phyloP scores from a whole-genome alignment of 2,888 invertebrate species.

The Brenthis ino region DNA sequence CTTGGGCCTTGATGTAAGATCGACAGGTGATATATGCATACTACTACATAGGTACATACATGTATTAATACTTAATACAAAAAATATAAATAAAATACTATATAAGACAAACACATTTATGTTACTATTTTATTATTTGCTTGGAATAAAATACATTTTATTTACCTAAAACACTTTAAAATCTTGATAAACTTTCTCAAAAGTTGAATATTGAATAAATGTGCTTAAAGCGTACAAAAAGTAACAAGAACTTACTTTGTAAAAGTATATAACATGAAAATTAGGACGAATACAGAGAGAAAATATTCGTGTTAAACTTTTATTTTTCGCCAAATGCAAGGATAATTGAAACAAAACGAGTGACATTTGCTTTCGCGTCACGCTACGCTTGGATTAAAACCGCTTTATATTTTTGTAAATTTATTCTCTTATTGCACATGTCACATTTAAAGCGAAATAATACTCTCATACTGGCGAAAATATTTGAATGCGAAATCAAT shows the following conservation, averaged over 20 bases:
- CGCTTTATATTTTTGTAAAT: slow-evolving; percentile 33
- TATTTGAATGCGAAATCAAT: background rate
- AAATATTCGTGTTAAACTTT: slow-evolving; percentile 44
- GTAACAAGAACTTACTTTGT: slow-evolving; percentile 6
- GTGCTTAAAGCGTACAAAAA: background rate
- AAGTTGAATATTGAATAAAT: too few relatives aligned
- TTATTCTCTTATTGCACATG: slow-evolving; percentile 27
- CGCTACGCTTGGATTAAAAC: slow-evolving; percentile 59
- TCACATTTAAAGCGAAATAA: slow-evolving; percentile 7
- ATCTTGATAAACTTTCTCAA: too few relatives aligned
- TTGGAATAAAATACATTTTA: too few relatives aligned
- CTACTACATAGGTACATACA: too few relatives aligned
- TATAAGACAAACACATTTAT: too few relatives aligned
- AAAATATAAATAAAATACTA: too few relatives aligned
- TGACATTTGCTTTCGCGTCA: slow-evolving; percentile 62
- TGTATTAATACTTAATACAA: too few relatives aligned
- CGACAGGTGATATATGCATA: too few relatives aligned
- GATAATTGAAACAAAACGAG: slow-evolving; percentile 64
- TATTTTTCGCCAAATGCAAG: slow-evolving; percentile 48
- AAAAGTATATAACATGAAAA: slow-evolving; percentile 24
- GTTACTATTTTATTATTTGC: too few relatives aligned
- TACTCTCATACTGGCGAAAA: background rate
- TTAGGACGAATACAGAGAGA: slow-evolving; percentile 31
- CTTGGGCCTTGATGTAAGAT: too few relatives aligned
- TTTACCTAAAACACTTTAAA: too few relatives aligned